Conservation (phyloP, 2,797 vertebrate genomes). For the Micropoecilia bifurca region DNA sequence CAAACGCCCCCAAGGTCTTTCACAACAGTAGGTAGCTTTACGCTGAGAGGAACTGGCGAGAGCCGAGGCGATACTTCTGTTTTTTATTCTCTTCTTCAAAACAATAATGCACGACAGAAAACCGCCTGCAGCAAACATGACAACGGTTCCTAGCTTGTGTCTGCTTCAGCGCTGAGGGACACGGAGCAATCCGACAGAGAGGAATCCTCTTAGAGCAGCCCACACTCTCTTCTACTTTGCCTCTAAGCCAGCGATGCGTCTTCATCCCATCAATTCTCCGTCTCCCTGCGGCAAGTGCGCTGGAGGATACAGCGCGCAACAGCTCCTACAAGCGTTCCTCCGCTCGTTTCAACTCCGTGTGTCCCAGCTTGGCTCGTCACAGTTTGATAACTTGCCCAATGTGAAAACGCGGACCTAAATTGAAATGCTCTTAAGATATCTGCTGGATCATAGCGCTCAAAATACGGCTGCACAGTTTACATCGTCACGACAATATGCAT, state of each 20-base stretch:
- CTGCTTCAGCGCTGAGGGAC: conserved; percentile 45
- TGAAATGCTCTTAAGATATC: conserved; percentile 6
- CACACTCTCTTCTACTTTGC: conserved; percentile 44
- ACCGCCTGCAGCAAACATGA: conserved; percentile 41
- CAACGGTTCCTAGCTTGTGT: conserved; percentile 46
- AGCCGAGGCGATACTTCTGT: conserved; percentile 9
- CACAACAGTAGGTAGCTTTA: conserved; percentile 31
- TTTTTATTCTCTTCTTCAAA: conserved; percentile 13
- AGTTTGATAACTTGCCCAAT: conserved; percentile 3
- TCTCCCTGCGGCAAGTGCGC: conserved; percentile 25
- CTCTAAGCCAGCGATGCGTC: conserved; percentile 62
- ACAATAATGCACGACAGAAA: neutral
- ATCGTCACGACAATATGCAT: neutral
- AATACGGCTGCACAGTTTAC: neutral
- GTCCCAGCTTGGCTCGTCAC: conserved; percentile 6
- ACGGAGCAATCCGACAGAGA: conserved; percentile 53
- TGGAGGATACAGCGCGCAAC: conserved; percentile 42
- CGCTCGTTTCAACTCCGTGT: neutral
- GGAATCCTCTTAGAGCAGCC: conserved; percentile 74
- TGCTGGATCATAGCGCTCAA: neutral
- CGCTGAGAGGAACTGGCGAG: conserved; percentile 1
- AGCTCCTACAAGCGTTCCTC: conserved; percentile 16
- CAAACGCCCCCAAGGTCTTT: conserved; percentile 11
- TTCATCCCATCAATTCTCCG: conserved; percentile 37
- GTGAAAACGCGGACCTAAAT: neutral